A percentile compares a stretch with the other conserved stretches of the same genome.
Conservation (phyloP, 2,113 vertebrate species). For the Syrrhaptes paradoxus region DNA sequence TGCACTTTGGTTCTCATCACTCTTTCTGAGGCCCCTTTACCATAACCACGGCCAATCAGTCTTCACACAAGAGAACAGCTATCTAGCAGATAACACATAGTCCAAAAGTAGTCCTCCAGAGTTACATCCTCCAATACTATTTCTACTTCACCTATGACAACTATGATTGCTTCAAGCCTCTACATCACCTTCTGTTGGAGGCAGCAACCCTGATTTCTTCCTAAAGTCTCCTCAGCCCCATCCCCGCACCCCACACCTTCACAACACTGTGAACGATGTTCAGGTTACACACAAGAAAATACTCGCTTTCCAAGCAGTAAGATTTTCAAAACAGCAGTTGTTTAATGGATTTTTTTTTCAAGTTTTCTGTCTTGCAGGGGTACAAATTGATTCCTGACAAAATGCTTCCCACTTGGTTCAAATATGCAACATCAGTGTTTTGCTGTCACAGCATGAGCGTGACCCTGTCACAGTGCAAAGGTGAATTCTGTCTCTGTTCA, state of each 20-base stretch:
- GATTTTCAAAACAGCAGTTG: neutral
- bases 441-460: neutral
- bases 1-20: neutral
- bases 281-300: neutral
- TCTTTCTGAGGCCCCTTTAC: neutral
- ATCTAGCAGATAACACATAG: neutral
- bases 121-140: neutral
- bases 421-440: neutral
- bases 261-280: neutral
- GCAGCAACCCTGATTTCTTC: neutral
- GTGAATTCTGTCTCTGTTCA: neutral
- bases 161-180: neutral
- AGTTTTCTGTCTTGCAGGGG: neutral
- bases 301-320: neutral
- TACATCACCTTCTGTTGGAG: neutral
- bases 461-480: neutral
- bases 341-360: neutral
- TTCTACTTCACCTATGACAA: neutral
- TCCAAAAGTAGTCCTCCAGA: neutral
- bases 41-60: neutral
- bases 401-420: neutral
- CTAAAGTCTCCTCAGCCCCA: neutral
- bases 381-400: neutral
- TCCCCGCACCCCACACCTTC: neutral
- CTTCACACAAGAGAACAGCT: neutral